These are phyloP conservation scores for Chironomus riparius DNA, from an alignment of 2,888 invertebrate species.

Conservation along the genomic window DNA sequence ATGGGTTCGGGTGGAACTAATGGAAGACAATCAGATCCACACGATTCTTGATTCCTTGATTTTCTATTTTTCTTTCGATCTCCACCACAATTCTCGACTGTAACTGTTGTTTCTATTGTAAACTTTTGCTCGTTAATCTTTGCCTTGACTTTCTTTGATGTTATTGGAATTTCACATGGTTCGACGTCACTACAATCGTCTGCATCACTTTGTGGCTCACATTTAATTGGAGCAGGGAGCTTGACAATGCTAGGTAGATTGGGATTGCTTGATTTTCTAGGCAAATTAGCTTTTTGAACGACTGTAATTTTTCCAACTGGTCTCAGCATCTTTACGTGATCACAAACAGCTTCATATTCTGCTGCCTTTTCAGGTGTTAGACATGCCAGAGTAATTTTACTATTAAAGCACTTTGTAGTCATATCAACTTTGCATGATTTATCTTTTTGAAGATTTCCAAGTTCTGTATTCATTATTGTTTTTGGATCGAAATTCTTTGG, in stretches of 20 bases:
- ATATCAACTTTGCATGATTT: not conserved
- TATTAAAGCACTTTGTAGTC: not conserved
- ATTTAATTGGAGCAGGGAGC: not conserved
- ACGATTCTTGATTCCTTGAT: not conserved
- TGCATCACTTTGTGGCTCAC: not conserved
- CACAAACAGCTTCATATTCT: conserved; percentile 14
- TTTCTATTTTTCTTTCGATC: not conserved
- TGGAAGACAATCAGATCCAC: not conserved
- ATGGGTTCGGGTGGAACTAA: conserved; percentile 1
- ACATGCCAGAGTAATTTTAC: not conserved
- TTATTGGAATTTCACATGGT: not conserved
- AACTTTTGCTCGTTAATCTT: not conserved
- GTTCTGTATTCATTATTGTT: not conserved
- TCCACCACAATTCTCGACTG: not conserved
- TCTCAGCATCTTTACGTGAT: not conserved
- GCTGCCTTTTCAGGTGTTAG: conserved; percentile 7
- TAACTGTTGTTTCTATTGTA: conserved; percentile 10
- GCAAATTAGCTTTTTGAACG: not conserved
- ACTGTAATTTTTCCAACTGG: conserved; percentile 5
- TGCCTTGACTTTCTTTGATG: not conserved
- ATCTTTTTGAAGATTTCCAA: not conserved
- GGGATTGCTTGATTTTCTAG: not conserved
- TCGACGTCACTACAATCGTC: not conserved
- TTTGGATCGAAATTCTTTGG: conserved; percentile 7
- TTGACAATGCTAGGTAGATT: not conserved